Conservation (phyloP, 2,113 vertebrate species). For the Mystacornis crossleyi region DNA sequence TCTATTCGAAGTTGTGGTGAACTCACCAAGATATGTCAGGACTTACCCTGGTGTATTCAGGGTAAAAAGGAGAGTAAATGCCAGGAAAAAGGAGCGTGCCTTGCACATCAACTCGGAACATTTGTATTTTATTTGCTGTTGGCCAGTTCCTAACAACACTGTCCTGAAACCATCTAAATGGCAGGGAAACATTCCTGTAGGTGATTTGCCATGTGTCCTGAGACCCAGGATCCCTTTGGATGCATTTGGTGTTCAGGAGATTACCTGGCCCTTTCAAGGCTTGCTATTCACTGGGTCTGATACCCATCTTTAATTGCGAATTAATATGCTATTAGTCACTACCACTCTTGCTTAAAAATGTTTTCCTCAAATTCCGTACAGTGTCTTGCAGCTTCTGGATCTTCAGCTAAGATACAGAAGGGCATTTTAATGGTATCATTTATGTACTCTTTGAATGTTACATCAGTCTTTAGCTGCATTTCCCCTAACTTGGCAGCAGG, state of each 20-base stretch:
- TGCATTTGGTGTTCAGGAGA: not conserved
- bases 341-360: not conserved
- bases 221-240: not conserved
- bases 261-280: not conserved
- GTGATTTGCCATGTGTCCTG: not conserved
- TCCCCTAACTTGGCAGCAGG: not conserved
- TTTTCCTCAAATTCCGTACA: not conserved
- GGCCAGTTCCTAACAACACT: accelerated
- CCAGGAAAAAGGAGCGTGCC: not conserved
- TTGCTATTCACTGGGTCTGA: not conserved
- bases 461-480: not conserved
- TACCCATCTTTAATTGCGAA: not conserved
- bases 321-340: not conserved
- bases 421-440: not conserved
- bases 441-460: not conserved
- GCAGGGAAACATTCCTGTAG: not conserved
- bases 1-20: not conserved
- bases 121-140: not conserved
- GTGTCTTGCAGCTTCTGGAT: not conserved
- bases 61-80: not conserved
- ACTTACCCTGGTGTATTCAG: not conserved
- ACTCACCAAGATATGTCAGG: not conserved
- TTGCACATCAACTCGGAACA: not conserved
- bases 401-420: not conserved
- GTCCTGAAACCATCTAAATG: not conserved